phyloP scores from a whole-genome alignment of 2,888 invertebrate genomes.

The Drosophila parthenogenetica region DNA sequence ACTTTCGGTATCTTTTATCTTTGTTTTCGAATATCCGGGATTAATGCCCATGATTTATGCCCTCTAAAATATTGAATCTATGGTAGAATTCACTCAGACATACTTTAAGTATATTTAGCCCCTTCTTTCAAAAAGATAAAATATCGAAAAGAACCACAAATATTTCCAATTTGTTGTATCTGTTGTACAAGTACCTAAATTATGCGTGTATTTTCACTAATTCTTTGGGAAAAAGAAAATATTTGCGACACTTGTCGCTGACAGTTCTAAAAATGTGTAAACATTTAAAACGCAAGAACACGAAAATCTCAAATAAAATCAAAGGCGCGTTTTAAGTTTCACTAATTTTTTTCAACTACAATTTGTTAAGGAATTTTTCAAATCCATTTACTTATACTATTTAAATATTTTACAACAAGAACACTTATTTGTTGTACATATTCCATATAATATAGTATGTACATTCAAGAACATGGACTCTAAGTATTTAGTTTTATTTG shows the following conservation, averaged over 20 bases:
- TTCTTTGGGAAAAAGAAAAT: slow-evolving; percentile 42
- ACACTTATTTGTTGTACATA: slow-evolving; percentile 1
- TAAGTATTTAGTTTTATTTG: background rate
- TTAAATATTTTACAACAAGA: slow-evolving; percentile 4
- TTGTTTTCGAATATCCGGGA: slow-evolving; percentile 3
- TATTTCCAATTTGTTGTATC: slow-evolving; percentile 41
- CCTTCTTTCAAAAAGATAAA: slow-evolving; percentile 7
- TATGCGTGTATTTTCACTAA: slow-evolving; percentile 34
- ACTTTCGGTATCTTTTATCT: slow-evolving; percentile 16
- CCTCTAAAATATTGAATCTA: slow-evolving; percentile 2
- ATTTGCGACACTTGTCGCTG: slow-evolving; percentile 69
- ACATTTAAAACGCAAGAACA: slow-evolving; percentile 17
- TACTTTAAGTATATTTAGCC: slow-evolving; percentile 10
- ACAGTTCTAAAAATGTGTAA: slow-evolving; percentile 79
- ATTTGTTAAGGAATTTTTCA: slow-evolving; percentile 19
- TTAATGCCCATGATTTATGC: slow-evolving; percentile 38
- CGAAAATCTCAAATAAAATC: slow-evolving; percentile 44
- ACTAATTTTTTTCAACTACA: slow-evolving; percentile 21
- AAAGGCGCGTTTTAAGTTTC: slow-evolving; percentile 56
- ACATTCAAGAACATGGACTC: too few species aligned
- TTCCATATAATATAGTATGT: background rate
- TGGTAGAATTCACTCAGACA: slow-evolving; percentile 2
- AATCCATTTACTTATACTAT: slow-evolving; percentile 28
- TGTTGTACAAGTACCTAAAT: slow-evolving; percentile 35
- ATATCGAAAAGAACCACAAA: slow-evolving; percentile 10